Conservation (phyloP, 2,113 vertebrate genomes). For the Vimba vimba region DNA sequence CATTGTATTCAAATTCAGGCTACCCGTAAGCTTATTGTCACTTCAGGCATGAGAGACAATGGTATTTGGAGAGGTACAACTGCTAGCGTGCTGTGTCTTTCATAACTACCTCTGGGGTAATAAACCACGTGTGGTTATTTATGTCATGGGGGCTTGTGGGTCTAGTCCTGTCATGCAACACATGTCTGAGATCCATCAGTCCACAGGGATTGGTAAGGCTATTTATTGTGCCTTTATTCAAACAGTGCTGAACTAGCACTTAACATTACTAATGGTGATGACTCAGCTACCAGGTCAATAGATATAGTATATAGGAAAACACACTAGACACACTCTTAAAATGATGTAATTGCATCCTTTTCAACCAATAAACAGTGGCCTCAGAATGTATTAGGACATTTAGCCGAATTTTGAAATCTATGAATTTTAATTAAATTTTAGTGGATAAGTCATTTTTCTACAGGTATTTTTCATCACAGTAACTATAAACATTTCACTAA, state of each 20-base stretch:
- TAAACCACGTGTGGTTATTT: constrained; percentile 50
- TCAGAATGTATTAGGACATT: not conserved
- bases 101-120: constrained; percentile 22
- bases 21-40: constrained; percentile 3
- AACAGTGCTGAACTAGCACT: constrained; percentile 55
- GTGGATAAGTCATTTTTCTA: not conserved
- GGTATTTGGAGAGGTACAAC: constrained; percentile 17
- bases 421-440: not conserved
- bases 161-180: constrained; percentile 60
- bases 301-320: constrained; percentile 7
- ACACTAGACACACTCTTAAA: too few relatives aligned
- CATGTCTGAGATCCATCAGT: constrained; percentile 61
- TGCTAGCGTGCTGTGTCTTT: not conserved
- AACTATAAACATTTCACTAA: not conserved
- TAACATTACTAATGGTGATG: constrained; percentile 59
- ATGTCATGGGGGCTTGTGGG: constrained; percentile 48
- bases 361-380: not conserved
- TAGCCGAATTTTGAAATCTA: not conserved
- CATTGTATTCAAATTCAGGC: not conserved
- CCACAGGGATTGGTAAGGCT: constrained; percentile 60
- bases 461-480: too few relatives aligned
- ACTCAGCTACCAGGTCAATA: constrained; percentile 66
- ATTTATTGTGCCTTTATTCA: constrained; percentile 68
- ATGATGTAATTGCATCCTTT: not conserved
- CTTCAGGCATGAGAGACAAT: constrained; percentile 20